A percentile compares a stretch with the other conserved stretches of the same genome.
Evolutionary conservation across 2,797 vertebrate genomes (phyloP).

Genomic region (Dicrostonyx torquatus): DNA sequence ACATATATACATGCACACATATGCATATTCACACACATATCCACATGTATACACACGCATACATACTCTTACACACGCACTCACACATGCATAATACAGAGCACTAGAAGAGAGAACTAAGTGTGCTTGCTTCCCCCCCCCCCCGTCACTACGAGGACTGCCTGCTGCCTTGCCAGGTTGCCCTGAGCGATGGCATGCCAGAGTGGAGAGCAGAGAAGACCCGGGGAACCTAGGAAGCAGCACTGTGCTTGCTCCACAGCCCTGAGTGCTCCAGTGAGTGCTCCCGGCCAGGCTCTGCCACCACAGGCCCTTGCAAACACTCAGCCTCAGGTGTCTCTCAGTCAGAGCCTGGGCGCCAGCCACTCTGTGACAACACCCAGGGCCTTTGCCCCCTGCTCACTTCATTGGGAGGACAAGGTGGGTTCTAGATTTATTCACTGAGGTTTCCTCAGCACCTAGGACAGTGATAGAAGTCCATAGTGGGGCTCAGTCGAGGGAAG

Average conservation of each 20-base stretch:
- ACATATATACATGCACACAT: not conserved
- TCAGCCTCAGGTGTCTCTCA: no score
- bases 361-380: no score
- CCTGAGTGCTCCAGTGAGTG: not conserved
- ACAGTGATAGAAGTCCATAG: no score
- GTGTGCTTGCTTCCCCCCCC: not conserved
- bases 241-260: no score
- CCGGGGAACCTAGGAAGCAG: not conserved
- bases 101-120: not conserved
- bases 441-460: no score
- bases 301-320: not conserved
- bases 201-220: not conserved
- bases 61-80: not conserved
- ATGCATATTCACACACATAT: not conserved
- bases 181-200: no score
- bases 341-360: not conserved
- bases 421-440: not conserved
- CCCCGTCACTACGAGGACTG: not conserved
- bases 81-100: not conserved
- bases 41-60: not conserved
- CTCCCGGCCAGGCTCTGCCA: not conserved
- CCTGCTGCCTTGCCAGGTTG: not conserved
- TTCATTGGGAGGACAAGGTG: not conserved
- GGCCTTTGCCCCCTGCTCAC: not conserved
- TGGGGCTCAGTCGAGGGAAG: not conserved